Evolutionary conservation across 1,140 invertebrate species (phyloP).

Genomic region (Trachymyrmex septentrionalis): DNA sequence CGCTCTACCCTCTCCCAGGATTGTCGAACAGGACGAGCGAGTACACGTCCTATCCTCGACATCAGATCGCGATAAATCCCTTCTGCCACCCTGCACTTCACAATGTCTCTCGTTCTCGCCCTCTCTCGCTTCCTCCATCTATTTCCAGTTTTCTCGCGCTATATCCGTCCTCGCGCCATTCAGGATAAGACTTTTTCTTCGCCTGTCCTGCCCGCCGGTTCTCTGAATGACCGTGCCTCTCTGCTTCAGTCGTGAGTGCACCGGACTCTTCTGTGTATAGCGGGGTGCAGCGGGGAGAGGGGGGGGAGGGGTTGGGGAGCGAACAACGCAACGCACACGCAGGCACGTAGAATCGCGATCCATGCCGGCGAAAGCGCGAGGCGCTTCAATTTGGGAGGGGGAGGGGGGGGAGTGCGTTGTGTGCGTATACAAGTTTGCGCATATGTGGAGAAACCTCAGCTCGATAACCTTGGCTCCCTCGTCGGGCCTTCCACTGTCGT

Average conservation of each 20-base stretch:
- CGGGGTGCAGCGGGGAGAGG: background rate
- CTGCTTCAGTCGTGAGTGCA: slow-evolving; percentile 52
- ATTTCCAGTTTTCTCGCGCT: slow-evolving; percentile 77
- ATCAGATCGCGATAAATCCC: slow-evolving; percentile 69
- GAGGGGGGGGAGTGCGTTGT: too few relatives aligned
- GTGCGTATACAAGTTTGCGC: slow-evolving; percentile 38
- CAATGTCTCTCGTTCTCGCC: slow-evolving; percentile 38
- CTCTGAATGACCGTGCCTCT: slow-evolving; percentile 75
- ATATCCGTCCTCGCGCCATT: slow-evolving; percentile 73
- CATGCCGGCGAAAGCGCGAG: slow-evolving; percentile 48
- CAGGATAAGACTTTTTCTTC: slow-evolving; percentile 76
- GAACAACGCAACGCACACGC: slow-evolving; percentile 24
- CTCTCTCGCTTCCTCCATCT: slow-evolving; percentile 54
- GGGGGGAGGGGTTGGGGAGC: too few relatives aligned
- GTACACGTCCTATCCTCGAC: slow-evolving; percentile 51
- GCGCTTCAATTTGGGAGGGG: background rate
- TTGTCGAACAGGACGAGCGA: slow-evolving; percentile 56
- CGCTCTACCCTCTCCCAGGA: background rate
- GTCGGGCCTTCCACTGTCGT: slow-evolving; percentile 39
- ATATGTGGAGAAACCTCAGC: slow-evolving; percentile 58
- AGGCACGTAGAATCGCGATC: slow-evolving; percentile 18
- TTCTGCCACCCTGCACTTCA: slow-evolving; percentile 44
- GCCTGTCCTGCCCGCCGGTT: slow-evolving; percentile 70
- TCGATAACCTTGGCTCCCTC: slow-evolving; percentile 70
- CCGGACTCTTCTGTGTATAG: slow-evolving; percentile 14